Conservation (phyloP, 2,888 invertebrate genomes). For the Erynnis tages region DNA sequence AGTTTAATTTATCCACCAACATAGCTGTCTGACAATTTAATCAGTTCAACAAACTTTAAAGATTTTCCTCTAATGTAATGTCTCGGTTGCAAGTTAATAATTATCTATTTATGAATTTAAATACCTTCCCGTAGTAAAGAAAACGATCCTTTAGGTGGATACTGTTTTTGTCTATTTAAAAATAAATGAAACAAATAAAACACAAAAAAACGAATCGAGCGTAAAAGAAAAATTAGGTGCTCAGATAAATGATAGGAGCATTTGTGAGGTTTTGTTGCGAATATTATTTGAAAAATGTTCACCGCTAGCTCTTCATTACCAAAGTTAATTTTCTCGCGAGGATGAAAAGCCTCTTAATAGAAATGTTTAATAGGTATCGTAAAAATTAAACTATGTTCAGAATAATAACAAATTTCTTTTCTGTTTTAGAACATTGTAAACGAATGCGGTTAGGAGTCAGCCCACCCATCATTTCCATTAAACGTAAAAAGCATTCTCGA, state of each 20-base stretch:
- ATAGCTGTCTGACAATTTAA: too few species aligned
- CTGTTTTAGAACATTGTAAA: too few species aligned
- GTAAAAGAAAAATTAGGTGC: conserved; percentile 14
- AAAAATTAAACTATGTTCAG: not conserved
- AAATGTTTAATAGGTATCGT: conserved; percentile 2
- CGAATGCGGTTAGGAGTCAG: too few species aligned
- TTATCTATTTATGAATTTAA: too few species aligned
- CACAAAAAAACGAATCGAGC: not conserved
- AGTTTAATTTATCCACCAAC: too few species aligned
- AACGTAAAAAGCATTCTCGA: too few species aligned
- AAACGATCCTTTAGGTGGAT: too few species aligned
- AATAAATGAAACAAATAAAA: not conserved
- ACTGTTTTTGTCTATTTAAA: not conserved
- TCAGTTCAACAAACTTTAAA: too few species aligned
- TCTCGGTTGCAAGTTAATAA: too few species aligned
- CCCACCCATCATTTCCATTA: too few species aligned
- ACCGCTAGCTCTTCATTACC: not conserved
- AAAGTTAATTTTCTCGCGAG: conserved; percentile 1
- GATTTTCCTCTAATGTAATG: too few species aligned
- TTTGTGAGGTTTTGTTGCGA: conserved; percentile 1
- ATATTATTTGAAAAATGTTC: not conserved
- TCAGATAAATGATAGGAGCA: not conserved
- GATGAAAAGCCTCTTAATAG: not conserved
- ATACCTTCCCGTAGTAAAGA: too few species aligned
- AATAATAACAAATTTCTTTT: not conserved